Conservation (phyloP, 2,888 invertebrate species). For the Galerucella pusilla region DNA sequence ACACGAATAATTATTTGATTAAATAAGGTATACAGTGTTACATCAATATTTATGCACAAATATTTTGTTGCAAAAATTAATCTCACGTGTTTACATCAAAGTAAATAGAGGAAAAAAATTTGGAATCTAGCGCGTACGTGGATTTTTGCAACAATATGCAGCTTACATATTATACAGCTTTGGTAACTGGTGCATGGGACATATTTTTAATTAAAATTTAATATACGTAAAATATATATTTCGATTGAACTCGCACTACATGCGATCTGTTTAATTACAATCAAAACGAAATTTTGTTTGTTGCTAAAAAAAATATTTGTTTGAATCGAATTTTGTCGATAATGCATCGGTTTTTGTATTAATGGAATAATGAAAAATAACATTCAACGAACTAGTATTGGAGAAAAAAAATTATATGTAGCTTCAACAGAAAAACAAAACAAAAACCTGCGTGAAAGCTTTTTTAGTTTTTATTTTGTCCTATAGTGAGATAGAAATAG, state of each 20-base stretch:
- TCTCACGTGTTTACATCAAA: too few species aligned
- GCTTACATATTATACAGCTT: constrained; percentile 52
- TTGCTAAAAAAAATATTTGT: constrained; percentile 27
- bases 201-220: constrained; percentile 41
- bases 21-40: constrained; percentile 51
- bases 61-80: constrained; percentile 44
- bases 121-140: constrained; percentile 10
- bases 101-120: not conserved
- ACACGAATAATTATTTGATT: constrained; percentile 47
- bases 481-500: too few species aligned
- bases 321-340: not conserved
- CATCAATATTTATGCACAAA: constrained; percentile 52
- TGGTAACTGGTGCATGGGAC: constrained; percentile 41
- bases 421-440: too few species aligned
- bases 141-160: constrained; percentile 52
- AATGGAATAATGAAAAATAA: too few species aligned
- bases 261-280: constrained; percentile 31
- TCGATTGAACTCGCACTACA: constrained; percentile 24
- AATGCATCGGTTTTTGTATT: not conserved
- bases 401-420: too few species aligned
- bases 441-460: too few species aligned
- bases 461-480: too few species aligned
- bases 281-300: constrained; percentile 10
- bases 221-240: constrained; percentile 35
- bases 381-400: too few species aligned